Evolutionary conservation across 2,888 invertebrate species (phyloP).

Genomic region (Tridacna gigas): DNA sequence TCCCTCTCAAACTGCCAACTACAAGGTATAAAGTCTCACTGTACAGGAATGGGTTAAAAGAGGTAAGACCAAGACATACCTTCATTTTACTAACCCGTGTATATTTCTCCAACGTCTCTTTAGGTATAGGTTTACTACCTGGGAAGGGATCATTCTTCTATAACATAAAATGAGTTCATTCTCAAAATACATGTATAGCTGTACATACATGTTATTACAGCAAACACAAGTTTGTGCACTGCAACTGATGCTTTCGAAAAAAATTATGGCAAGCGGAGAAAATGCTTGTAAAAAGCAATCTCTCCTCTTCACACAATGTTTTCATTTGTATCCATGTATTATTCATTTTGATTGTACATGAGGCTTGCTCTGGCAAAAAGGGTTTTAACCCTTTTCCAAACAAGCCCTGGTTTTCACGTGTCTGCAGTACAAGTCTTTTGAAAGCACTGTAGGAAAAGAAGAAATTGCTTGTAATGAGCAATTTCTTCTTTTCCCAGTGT

Average conservation of each 20-base stretch:
- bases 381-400: background rate
- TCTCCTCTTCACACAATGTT: background rate
- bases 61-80: background rate
- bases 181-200: background rate
- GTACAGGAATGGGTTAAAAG: background rate
- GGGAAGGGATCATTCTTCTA: constrained; percentile 72
- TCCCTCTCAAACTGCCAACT: too few relatives aligned
- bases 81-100: constrained; percentile 65
- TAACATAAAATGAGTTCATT: background rate
- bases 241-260: background rate
- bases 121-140: constrained; percentile 72
- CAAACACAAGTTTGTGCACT: background rate
- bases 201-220: background rate
- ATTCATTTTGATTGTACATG: too few relatives aligned
- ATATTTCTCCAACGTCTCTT: constrained; percentile 73
- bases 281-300: background rate
- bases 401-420: background rate
- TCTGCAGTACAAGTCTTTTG: background rate
- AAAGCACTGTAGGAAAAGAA: background rate
- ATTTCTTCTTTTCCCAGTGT: too few relatives aligned
- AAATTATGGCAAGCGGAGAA: background rate
- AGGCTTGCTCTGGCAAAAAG: background rate
- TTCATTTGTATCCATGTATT: background rate
- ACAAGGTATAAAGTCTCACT: background rate
- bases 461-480: background rate